phyloP scores from a whole-genome alignment of 2,888 invertebrate genomes.

The Prenolepis imparis region DNA sequence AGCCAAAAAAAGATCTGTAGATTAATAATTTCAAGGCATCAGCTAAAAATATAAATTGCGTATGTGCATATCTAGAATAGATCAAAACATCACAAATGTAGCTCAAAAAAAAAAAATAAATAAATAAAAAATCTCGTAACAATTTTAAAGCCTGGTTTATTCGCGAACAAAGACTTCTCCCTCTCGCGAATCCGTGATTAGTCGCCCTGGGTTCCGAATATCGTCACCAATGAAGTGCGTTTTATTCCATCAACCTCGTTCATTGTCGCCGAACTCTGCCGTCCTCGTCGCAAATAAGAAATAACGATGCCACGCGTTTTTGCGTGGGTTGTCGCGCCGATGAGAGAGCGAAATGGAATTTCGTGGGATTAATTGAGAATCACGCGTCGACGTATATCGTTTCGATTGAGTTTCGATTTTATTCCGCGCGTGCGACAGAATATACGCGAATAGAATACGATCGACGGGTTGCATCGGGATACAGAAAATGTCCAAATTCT shows the following conservation, averaged over 20 bases:
- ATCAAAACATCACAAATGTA: background rate
- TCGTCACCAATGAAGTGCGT: conserved; percentile 11
- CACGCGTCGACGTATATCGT: conserved; percentile 56
- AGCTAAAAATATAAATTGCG: background rate
- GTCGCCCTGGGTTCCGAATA: conserved; percentile 25
- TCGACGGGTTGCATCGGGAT: background rate
- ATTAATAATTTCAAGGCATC: background rate
- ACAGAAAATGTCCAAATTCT: background rate
- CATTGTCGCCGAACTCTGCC: background rate
- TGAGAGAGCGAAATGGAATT: conserved; percentile 64
- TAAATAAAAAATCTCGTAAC: background rate
- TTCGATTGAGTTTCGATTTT: conserved; percentile 60
- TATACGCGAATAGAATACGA: background rate
- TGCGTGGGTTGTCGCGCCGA: conserved; percentile 39
- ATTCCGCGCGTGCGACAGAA: conserved; percentile 20
- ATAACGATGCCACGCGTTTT: conserved; percentile 42
- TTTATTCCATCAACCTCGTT: conserved; percentile 24
- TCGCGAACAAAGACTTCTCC: background rate
- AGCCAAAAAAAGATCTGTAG: background rate
- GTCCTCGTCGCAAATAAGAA: conserved; percentile 27
- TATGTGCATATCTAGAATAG: background rate
- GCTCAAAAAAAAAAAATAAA: background rate
- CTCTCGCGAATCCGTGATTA: conserved; percentile 26
- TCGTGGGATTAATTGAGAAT: conserved; percentile 67
- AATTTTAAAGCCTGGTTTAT: conserved; percentile 16